Conservation (phyloP, 2,113 vertebrate genomes). For the Cynocephalus volans region DNA sequence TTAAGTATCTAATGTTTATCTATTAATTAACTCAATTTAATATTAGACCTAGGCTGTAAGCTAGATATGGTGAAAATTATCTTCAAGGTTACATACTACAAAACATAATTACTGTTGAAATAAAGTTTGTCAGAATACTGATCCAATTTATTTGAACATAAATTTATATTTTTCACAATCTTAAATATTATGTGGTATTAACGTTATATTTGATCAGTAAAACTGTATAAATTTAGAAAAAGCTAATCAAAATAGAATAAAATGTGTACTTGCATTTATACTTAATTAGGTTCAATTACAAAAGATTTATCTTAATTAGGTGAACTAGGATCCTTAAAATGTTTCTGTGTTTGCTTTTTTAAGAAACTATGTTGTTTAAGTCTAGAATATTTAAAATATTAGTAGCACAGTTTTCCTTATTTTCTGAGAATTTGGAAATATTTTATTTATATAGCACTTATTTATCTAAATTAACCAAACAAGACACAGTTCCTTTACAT, state of each 20-base stretch:
- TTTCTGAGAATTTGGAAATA: constrained; percentile 1
- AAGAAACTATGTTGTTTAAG: constrained; percentile 59
- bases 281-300: background rate
- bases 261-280: background rate
- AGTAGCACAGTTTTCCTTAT: background rate
- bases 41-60: background rate
- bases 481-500: background rate
- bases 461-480: constrained; percentile 16
- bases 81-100: background rate
- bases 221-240: background rate
- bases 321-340: constrained; percentile 11
- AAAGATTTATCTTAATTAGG: constrained; percentile 55
- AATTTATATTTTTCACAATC: constrained; percentile 37
- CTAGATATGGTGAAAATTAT: background rate
- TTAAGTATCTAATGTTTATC: background rate
- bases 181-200: background rate
- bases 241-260: background rate
- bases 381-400: constrained; percentile 3
- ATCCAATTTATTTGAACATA: constrained; percentile 39
- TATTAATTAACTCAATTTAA: constrained; percentile 47
- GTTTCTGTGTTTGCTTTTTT: background rate
- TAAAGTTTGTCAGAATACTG: background rate
- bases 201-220: constrained; percentile 11
- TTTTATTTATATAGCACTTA: constrained; percentile 9
- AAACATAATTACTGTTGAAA: constrained; percentile 26